These are phyloP conservation scores for Ataeniobius toweri DNA, from an alignment of 2,797 vertebrate species.

Conservation along the genomic window DNA sequence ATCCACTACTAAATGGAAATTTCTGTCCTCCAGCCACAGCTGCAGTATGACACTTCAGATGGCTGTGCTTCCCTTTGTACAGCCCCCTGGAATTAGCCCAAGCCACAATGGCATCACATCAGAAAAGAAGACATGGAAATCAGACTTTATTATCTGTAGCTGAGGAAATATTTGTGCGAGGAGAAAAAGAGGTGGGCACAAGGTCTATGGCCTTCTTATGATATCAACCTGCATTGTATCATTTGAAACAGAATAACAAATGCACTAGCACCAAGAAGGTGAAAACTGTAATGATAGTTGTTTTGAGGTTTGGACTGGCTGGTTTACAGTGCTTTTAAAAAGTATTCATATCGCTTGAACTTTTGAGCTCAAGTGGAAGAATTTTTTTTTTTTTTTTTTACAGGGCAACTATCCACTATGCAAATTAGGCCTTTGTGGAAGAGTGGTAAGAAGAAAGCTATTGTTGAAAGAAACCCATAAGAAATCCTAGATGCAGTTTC, in stretches of 20 bases:
- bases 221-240: constrained; percentile 62
- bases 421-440: neutral
- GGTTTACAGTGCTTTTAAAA: neutral
- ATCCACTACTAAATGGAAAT: constrained; percentile 84
- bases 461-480: neutral
- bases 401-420: neutral
- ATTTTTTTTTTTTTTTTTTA: neutral
- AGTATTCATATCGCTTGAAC: neutral
- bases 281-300: constrained; percentile 34
- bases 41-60: constrained; percentile 92
- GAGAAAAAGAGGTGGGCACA: constrained; percentile 49
- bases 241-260: constrained; percentile 36
- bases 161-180: constrained; percentile 80
- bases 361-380: too few species aligned
- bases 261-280: constrained; percentile 28
- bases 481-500: neutral
- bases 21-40: constrained; percentile 85
- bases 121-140: constrained; percentile 82
- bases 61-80: constrained; percentile 88
- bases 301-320: constrained; percentile 19
- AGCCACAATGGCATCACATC: constrained; percentile 92
- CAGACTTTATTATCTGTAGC: constrained; percentile 86
- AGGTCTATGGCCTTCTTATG: constrained; percentile 61
- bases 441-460: neutral
- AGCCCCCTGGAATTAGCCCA: constrained; percentile 90